Conservation (phyloP, 1,140 invertebrate species). For the Teleopsis dalmanni region DNA sequence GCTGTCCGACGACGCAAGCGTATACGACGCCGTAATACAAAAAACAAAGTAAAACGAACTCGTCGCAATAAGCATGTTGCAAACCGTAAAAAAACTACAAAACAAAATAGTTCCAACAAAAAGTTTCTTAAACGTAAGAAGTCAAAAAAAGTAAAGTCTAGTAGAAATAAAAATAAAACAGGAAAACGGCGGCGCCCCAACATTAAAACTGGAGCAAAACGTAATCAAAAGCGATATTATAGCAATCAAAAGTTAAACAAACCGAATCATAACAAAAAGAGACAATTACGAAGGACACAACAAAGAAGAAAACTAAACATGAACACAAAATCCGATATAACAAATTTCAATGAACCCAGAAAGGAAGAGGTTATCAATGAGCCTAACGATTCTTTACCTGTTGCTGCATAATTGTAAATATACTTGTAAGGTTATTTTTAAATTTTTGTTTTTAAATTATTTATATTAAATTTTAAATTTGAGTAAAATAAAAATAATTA, state of each 20-base stretch:
- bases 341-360: too few relatives aligned
- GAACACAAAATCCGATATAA: too few relatives aligned
- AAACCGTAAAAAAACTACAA: not conserved
- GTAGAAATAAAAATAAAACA: not conserved
- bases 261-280: conserved; percentile 4
- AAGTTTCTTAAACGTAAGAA: not conserved
- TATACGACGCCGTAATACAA: conserved; percentile 8
- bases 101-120: not conserved
- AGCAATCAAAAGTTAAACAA: not conserved
- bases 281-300: not conserved
- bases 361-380: too few relatives aligned
- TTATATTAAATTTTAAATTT: too few relatives aligned
- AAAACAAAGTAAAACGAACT: conserved; percentile 7
- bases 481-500: too few relatives aligned
- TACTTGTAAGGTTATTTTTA: too few relatives aligned
- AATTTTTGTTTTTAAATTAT: too few relatives aligned
- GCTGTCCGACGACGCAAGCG: conserved; percentile 13
- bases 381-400: too few relatives aligned
- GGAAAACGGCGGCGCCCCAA: not conserved
- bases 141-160: not conserved
- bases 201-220: too few relatives aligned
- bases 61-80: conserved; percentile 1
- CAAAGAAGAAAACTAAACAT: too few relatives aligned
- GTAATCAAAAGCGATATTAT: too few relatives aligned
- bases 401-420: too few relatives aligned